Conservation (phyloP, 37 sponge, comb jelly and placozoan species). For the Bolinopsis microptera region DNA sequence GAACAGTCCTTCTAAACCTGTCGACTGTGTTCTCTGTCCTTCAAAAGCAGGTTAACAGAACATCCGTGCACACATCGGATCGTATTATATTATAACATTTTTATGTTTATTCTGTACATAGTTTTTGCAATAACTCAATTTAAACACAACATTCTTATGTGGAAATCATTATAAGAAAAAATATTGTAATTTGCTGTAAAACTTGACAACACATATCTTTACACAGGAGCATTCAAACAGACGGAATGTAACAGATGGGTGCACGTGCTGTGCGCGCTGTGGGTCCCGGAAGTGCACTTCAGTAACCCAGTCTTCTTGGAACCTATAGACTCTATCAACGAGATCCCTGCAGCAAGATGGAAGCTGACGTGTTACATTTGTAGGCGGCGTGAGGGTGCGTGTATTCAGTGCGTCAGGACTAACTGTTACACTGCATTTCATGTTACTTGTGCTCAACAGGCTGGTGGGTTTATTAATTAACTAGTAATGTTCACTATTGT, state of each 20-base stretch:
- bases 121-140: no score
- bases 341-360: constrained; percentile 96
- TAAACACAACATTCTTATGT: no score
- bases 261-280: constrained; percentile 96
- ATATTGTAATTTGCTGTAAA: no score
- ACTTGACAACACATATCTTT: no score
- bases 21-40: constrained; percentile 96
- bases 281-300: constrained; percentile 99
- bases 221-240: constrained; percentile 95
- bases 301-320: constrained; percentile 97
- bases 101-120: no score
- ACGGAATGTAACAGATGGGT: constrained; percentile 90
- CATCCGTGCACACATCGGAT: no score
- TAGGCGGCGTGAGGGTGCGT: constrained; percentile 82
- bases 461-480: constrained; percentile 40
- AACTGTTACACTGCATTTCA: constrained; percentile 99
- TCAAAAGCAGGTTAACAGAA: constrained; percentile 81
- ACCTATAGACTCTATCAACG: constrained; percentile 92
- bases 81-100: no score
- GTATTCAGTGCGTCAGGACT: constrained; percentile 94
- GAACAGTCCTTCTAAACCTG: constrained; percentile 90
- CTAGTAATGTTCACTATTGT: no score
- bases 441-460: constrained; percentile 98
- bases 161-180: no score
- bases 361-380: constrained; percentile 94